Base-by-base conservation (phyloP, 2,888 invertebrate species). In the Phragmatobia fuliginosa region DNA sequence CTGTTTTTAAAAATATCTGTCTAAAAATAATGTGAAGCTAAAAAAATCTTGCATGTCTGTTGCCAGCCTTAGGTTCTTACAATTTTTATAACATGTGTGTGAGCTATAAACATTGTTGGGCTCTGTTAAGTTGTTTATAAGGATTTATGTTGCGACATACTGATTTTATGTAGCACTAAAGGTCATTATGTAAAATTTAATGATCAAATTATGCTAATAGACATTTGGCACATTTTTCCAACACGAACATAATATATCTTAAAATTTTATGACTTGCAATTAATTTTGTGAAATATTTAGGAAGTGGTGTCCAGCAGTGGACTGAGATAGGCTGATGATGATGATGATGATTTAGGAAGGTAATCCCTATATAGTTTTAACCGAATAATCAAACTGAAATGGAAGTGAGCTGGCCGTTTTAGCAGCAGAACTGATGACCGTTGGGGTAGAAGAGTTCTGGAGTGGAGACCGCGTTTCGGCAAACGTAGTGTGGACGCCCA, bases 91-190 rank as follows among this genome's bases (percentile, higher is more conserved):
- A 66, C 74, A 68, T 73, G 74, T 76, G 74, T 68, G 68, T 38
- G 61, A 66, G 68, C 74, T 68, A 76, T 80, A 80, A 80, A 80
- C 80, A 77, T 78, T 72, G 73, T 71, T 69, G 70, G 65, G 70
- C 59, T 65, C 56, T 75, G 73, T n/a, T 73, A 76, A 82, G 80
- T 82, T 80, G 80, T 80, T 80, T 76, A 82, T 76, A 74, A 73
- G 74, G 66, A 80, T 80, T 82, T 77, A 81, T 79, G 78, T 68
- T 63, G 65, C 69, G 68, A 79, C 77, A 62, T 71, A 63, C 64
- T 65, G 66, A 75, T 82, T 80, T 79, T 75, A 80, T 73, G 70
- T 21, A 59, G 41, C 66, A 38, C 66, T 72, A 71, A 59, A 75
- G 72, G 71, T 68, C 41, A 77, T 79, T 77, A 73, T 58, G 68